Evolutionary conservation across 2,797 vertebrate species (phyloP), one percentile per base, ranked within the genome.

Genomic region (Rhyacichthys aspro): DNA sequence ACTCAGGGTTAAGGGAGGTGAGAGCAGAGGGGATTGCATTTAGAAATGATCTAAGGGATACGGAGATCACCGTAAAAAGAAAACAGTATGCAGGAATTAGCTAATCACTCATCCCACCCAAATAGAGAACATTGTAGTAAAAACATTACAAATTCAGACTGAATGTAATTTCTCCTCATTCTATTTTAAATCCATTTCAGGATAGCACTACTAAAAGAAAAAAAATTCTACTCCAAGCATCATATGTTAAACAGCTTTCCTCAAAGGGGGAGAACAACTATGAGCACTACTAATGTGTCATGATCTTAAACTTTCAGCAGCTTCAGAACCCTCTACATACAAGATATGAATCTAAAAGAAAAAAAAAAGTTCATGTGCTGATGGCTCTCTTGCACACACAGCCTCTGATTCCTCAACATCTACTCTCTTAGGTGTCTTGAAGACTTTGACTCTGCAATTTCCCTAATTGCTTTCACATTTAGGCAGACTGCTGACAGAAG

Each of bases 391-490:
- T 56, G 50, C 57, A 63, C 47, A 59, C 63, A 62, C 61, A 14
- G 61, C 64, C 45, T 72, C 43, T 11, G 45, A 12, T 60, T 67
- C 64, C 65, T 76, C 76, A 3, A 64, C 46, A 33, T 54, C 55
- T 72, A 63, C 70, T 80, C 59, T 73, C 79, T 84, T 71, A 59
- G 56, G 63, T 72, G 75, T 71, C 72, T 79, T 77, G 67, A 57
- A 68, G 68, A 82, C 74, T 85, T 83, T 82, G 75, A 86, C 82
- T 83, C 67, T 10, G 45, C 78, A 85, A 78, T 90, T 88, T 86
- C 70, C 74, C 63, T 84, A 90, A 88, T 88, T 89, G 84, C 86
- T 88, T 88, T 88, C 84, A 88, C 86, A 87, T 90, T 90, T 83
- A 83, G 78, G 79, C 74, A 85, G 69, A 63, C 67, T 74, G 77